phyloP scores from a whole-genome alignment of 2,797 vertebrate species.

The Antennarius maculatus region DNA sequence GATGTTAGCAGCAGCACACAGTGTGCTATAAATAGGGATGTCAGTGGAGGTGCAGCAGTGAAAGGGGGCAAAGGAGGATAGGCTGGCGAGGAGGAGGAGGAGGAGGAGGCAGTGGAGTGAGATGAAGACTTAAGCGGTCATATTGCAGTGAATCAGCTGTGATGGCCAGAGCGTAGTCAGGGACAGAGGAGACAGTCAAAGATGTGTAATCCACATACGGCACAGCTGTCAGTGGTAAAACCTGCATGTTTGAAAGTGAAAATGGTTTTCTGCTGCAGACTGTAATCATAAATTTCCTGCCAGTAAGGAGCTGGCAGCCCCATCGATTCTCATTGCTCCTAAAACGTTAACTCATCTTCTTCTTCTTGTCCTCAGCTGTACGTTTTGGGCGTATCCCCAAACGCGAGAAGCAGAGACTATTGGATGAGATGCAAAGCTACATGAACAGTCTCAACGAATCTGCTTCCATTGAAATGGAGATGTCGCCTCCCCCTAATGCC shows the following conservation, averaged over 20 bases:
- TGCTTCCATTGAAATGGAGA: constrained; percentile 79
- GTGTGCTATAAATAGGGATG: constrained; percentile 78
- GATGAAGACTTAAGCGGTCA: constrained; percentile 38
- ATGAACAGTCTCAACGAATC: constrained; percentile 85
- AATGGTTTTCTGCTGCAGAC: constrained; percentile 3
- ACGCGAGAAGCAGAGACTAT: constrained; percentile 84
- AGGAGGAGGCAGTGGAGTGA: constrained; percentile 14
- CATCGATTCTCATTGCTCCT: background rate
- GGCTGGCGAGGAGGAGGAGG: constrained; percentile 49
- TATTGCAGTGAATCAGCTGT: constrained; percentile 41
- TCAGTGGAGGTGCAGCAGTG: constrained; percentile 64
- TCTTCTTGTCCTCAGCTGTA: constrained; percentile 75
- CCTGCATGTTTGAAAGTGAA: constrained; percentile 1
- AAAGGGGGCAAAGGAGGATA: constrained; percentile 54
- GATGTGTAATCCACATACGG: constrained; percentile 30
- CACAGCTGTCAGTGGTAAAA: constrained; percentile 13
- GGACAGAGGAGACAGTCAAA: constrained; percentile 6
- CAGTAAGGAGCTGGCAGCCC: constrained; percentile 15
- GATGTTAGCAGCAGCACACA: constrained; percentile 53
- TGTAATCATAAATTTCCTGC: constrained; percentile 2
- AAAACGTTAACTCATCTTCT: constrained; percentile 44
- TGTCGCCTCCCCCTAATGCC: constrained; percentile 61
- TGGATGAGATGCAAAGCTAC: constrained; percentile 88
- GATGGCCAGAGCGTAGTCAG: constrained; percentile 27
- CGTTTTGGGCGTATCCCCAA: constrained; percentile 87